Base-by-base conservation (phyloP, 2,797 vertebrate species). In the Malurus splendens region DNA sequence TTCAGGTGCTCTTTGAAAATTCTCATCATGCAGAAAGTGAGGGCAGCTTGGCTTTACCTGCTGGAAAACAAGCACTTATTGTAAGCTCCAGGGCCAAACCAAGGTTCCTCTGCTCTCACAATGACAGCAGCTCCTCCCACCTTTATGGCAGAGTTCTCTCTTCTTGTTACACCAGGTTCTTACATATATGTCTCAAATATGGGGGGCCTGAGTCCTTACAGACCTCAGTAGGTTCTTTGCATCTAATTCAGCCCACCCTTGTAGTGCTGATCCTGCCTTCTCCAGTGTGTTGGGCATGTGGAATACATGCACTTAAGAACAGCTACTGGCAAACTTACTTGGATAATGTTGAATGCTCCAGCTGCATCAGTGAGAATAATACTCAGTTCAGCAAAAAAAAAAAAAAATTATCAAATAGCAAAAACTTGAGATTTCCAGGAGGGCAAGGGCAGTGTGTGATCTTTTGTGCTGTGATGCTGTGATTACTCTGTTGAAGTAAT, bases 1-100 rank as follows among this genome's bases (percentile, higher is more conserved):
- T 95, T 96, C 87, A 96, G 72, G 28, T 83, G 56, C 71, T 89
- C 90, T 93, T 96, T 94, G 93, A 94, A 95, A 93, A 81, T 82
- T 80, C 67, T 91, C 73, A 66, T 92, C 88, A 51, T 87, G 61
- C 67, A 93, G 91, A 75, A 93, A 86, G 92, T 65, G 77, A 89
- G 87, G 82, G 88, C 86, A 90, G 68, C 84, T 93, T 96, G 93
- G 85, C 90, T 93, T 87, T 88, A 81, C 77, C 54, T 90, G 47
- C 59, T 93, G 88, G 93, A 93, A 96, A 95, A 89, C 73, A 93
- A 90, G 82, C 13, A 24, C 50, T 91, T 73, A 51, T 91, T 85
- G 79, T 96, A 91, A 90, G 62, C 38, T 77, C 15, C 51, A 81
- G 73, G 65, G 73, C 90, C 86, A 91, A 54, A 81, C 44, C 45